These are phyloP conservation scores for Blomia tropicalis DNA, from an alignment of 2,888 invertebrate species.

Conservation along the genomic window DNA sequence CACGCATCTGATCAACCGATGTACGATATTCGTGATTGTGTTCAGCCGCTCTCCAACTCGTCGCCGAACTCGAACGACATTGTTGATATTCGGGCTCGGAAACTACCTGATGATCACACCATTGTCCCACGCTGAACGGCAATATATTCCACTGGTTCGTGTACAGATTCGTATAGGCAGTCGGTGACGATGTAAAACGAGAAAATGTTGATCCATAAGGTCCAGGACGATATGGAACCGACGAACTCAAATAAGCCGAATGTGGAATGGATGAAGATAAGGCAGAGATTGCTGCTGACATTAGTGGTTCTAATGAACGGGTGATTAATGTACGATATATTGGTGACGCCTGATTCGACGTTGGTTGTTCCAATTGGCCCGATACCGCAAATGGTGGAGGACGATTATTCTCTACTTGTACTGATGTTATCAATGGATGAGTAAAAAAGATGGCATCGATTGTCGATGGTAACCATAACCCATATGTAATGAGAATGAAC, in stretches of 20 bases:
- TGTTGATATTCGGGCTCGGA: constrained; percentile 9
- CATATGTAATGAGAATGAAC: background rate
- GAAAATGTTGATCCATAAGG: background rate
- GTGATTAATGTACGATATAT: background rate
- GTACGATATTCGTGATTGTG: background rate
- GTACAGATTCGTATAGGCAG: background rate
- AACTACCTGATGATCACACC: background rate
- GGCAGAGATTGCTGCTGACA: background rate
- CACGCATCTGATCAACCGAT: background rate
- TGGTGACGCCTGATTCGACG: no score
- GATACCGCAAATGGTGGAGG: background rate
- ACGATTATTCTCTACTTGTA: no score
- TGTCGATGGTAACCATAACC: background rate
- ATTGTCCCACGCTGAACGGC: constrained; percentile 1
- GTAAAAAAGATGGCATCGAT: background rate
- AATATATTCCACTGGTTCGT: background rate
- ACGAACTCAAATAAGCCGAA: background rate
- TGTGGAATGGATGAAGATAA: background rate
- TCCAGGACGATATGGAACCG: background rate
- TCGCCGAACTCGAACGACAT: background rate
- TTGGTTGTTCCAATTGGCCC: background rate
- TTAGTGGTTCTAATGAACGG: background rate
- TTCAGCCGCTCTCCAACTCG: background rate
- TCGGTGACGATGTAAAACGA: background rate
- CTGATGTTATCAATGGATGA: no score